A percentile compares a stretch with the other conserved stretches of the same genome.
Evolutionary conservation across 1,140 invertebrate genomes (phyloP).

Genomic region (Akabosia matsudoensis): DNA sequence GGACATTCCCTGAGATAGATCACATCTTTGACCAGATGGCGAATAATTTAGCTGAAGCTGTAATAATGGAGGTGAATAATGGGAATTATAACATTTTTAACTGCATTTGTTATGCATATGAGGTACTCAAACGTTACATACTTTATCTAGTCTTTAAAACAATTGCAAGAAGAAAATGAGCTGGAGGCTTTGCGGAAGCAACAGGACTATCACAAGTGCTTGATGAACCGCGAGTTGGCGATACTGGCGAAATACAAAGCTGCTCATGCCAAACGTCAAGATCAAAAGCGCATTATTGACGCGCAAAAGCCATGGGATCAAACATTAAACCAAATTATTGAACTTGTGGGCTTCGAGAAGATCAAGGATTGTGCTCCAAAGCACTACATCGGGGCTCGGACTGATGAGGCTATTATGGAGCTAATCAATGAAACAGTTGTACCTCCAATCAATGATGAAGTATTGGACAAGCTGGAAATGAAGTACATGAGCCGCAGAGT

Average conservation of each 20-base stretch:
- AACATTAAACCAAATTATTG: not conserved
- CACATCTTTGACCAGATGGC: not conserved
- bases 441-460: not conserved
- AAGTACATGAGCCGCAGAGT: not conserved
- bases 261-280: not conserved
- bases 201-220: not conserved
- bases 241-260: not conserved
- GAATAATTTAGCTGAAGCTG: not conserved
- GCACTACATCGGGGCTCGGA: not conserved
- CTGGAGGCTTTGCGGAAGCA: not conserved
- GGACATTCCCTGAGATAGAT: not conserved
- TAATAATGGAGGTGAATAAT: not conserved
- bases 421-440: not conserved
- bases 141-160: not conserved
- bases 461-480: not conserved
- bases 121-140: not conserved
- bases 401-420: not conserved
- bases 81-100: not conserved
- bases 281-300: not conserved
- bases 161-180: constrained; percentile 5
- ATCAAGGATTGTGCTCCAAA: not conserved
- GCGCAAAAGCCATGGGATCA: not conserved
- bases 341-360: not conserved
- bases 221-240: not conserved
- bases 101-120: too few species aligned